These are phyloP conservation scores for Adela reaumurella DNA, from an alignment of 2,888 invertebrate genomes.

Conservation along the genomic window DNA sequence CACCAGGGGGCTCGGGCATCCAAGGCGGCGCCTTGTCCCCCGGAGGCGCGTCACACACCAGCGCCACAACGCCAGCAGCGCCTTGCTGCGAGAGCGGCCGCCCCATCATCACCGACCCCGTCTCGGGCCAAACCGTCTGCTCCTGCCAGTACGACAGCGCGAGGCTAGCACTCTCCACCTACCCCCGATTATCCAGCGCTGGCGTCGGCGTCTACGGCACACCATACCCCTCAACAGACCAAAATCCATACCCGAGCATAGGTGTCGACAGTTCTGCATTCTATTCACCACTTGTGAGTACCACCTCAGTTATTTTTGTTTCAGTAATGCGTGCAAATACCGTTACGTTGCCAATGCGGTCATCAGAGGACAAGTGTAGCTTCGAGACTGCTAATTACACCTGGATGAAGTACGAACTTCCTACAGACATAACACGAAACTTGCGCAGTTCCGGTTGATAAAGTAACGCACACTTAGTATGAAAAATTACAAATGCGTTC, in stretches of 20 bases:
- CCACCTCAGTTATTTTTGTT: no score
- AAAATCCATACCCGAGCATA: slow-evolving; percentile 90
- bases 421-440: no score
- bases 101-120: slow-evolving; percentile 89
- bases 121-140: slow-evolving; percentile 89
- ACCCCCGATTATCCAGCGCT: slow-evolving; percentile 74
- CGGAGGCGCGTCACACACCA: slow-evolving; percentile 51
- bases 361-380: no score
- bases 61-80: slow-evolving; percentile 40
- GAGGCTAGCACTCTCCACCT: slow-evolving; percentile 73
- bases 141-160: slow-evolving; percentile 93
- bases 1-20: slow-evolving; percentile 68
- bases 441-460: no score
- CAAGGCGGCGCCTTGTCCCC: slow-evolving; percentile 56
- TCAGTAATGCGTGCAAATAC: no score
- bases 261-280: slow-evolving; percentile 92
- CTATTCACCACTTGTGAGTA: slow-evolving; percentile 91
- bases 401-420: no score
- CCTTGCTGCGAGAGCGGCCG: slow-evolving; percentile 89
- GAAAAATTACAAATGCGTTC: no score
- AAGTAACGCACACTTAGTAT: no score
- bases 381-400: no score
- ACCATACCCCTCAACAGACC: slow-evolving; percentile 86
- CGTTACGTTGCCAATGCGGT: no score
- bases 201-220: slow-evolving; percentile 80